Evolutionary conservation across 2,797 vertebrate species (phyloP), one percentile per base, ranked within the genome.

Genomic region (Lepus oiostolus): DNA sequence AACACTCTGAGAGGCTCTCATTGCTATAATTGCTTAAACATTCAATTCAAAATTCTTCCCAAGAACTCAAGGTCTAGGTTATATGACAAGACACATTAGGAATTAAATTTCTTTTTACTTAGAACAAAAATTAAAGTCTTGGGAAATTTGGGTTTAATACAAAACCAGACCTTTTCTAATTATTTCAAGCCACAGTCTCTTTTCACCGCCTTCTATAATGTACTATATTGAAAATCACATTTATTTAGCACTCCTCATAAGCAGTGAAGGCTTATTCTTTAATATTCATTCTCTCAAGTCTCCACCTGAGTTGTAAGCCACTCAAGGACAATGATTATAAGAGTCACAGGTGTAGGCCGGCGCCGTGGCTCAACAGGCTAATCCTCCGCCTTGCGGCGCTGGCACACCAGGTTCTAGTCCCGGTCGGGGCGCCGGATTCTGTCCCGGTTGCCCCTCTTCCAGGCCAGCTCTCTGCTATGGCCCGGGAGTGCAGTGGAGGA

Each of bases 51-150:
- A 86, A 94, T 76, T 95, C 86, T 94, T 92, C 68, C 79, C 70
- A 35, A 87, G 92, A 95, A 92, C 77, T 93, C 88, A 93, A 91
- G 83, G 86, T 96, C 84, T 92, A 85, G 80, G 60, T 91, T 91
- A 93, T 89, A 54, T 94, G 93, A 95, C 80, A 91, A 96, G 95
- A 93, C 68, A 79, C 80, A 88, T 71, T 47, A 95, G 77, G 79
- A 96, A 97, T 93, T 97, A 95, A 93, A 96, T 95, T 95, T 93
- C 88, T 93, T 96, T 92, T 88, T 93, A 50, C 80, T 95, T 63
- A 89, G 80, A 84, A 87, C 47, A 96, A 95, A 94, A 96, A 81
- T 87, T 88, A 95, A 97, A 87, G 50, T 88, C 94, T 90, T 60
- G 42, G 85, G 90, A 83, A 97, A 96, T 93, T 47, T 94, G 70